Base-by-base conservation (phyloP, 2,113 vertebrate genomes). In the Miniopterus natalensis region DNA sequence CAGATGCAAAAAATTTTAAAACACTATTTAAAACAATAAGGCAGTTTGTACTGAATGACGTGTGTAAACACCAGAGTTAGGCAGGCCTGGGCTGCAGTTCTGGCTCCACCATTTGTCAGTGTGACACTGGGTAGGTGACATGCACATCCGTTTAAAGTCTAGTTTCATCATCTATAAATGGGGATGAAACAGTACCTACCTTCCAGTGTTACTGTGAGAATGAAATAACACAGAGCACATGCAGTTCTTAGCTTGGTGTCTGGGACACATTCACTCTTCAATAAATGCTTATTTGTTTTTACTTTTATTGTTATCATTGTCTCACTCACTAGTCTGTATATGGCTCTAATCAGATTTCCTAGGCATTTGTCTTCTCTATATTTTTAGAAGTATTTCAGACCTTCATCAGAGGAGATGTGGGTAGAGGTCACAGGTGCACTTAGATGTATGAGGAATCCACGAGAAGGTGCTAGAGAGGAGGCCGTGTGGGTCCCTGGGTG, bases 401-500 rank as follows among this genome's bases (percentile, higher is more conserved):
- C 53, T 86, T 74, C 8, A 18, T 55, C 75, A 85, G 78, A 49
- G 23, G 40, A 70, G 25, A 57, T 47, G 31, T 55, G 45, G 20
- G 6, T 42, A 66, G 45, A 92, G n/a, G 42, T 80, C 70, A 25
- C 70, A 84, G 55, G 18, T 2, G 6, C 7, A 8, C 2, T 70
- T 90, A 45, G 53, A 31, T 49, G 8, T 51, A 8, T 20, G 40
- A 80, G 45, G 51, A 88, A 49, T 51, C 20, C 11, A 0, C 0
- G 4, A 84, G 79, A 93, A 77, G 59, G 59, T 70, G 31, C 70
- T 55, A 17, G 74, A 94, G 71, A 81, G 40, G 40, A 84, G 63
- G 75, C 59, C 2, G 51, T 74, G 71, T 92, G 66, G 87, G 96
- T 84, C 47, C 49, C 71, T 95, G 92, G 84, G 47, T 74, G 65